A percentile compares a stretch with the other conserved stretches of the same genome.
Evolutionary conservation across 2,113 vertebrate species (phyloP).

Genomic region (Alethe castanea): DNA sequence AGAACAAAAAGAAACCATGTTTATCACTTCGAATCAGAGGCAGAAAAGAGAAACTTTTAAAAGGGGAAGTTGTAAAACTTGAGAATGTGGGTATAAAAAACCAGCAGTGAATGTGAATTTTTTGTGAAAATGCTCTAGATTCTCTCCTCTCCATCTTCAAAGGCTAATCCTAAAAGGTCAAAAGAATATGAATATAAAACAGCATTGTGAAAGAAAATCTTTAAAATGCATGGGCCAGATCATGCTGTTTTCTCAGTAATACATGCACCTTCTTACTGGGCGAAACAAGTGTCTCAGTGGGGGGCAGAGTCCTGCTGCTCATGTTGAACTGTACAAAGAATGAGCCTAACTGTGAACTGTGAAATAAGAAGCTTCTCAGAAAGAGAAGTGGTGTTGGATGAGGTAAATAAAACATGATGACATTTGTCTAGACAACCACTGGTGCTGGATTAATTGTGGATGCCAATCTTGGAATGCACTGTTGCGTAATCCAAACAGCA

Average conservation of each 20-base stretch:
- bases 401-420: conserved; percentile 41
- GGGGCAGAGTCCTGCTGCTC: not conserved
- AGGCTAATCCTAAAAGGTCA: conserved; percentile 14
- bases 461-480: not conserved
- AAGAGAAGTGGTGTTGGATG: not conserved
- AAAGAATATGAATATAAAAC: conserved; percentile 17
- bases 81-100: not conserved
- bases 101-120: not conserved
- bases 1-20: not conserved
- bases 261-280: not conserved
- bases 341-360: not conserved
- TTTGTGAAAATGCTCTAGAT: not conserved
- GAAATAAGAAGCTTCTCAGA: conserved; percentile 5
- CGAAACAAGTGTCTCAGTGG: not conserved
- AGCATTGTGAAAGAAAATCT: not conserved
- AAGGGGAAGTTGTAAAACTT: not conserved
- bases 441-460: conserved; percentile 9
- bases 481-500: not conserved
- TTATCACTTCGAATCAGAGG: not conserved
- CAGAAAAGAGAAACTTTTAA: not conserved
- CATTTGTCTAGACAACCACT: not conserved
- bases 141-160: not conserved
- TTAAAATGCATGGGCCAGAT: not conserved
- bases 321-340: not conserved
- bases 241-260: not conserved